Evolutionary conservation across 2,888 invertebrate genomes (phyloP).

Genomic region (Pyrrhia umbra): DNA sequence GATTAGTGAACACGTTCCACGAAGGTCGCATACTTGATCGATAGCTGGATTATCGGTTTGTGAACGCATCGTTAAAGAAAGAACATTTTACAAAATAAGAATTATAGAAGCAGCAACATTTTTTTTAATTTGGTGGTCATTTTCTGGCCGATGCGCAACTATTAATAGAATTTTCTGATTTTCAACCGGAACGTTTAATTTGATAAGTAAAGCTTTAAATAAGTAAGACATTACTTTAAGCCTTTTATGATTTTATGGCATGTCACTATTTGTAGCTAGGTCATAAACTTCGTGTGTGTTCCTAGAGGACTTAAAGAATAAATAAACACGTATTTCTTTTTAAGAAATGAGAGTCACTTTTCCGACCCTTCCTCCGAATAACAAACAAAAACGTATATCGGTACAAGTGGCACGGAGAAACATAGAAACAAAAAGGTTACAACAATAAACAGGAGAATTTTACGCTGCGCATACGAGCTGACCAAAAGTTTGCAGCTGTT

Average conservation of each 20-base stretch:
- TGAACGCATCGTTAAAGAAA: conserved; percentile 51
- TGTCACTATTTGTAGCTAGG: conserved; percentile 3
- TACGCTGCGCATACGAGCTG: conserved; percentile 79
- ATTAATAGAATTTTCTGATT: too few species aligned
- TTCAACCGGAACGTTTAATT: too few species aligned
- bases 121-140: neutral
- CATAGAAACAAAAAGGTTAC: conserved; percentile 83
- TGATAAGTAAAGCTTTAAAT: neutral
- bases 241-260: conserved; percentile 24
- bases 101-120: neutral
- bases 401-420: conserved; percentile 64
- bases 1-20: conserved; percentile 85
- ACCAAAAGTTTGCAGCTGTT: conserved; percentile 91
- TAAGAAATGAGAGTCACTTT: conserved; percentile 65
- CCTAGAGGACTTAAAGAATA: conserved; percentile 48
- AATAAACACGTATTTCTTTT: conserved; percentile 18
- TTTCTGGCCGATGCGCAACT: neutral
- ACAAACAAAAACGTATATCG: conserved; percentile 72
- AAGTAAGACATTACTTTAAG: neutral
- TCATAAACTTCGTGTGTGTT: conserved; percentile 74
- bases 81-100: conserved; percentile 42
- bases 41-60: conserved; percentile 74
- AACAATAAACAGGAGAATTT: conserved; percentile 79
- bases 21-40: conserved; percentile 79
- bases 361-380: conserved; percentile 70